Evolutionary conservation across 2,797 vertebrate species (phyloP), one percentile per base, ranked within the genome.

Genomic region (Tolypeutes matacus): DNA sequence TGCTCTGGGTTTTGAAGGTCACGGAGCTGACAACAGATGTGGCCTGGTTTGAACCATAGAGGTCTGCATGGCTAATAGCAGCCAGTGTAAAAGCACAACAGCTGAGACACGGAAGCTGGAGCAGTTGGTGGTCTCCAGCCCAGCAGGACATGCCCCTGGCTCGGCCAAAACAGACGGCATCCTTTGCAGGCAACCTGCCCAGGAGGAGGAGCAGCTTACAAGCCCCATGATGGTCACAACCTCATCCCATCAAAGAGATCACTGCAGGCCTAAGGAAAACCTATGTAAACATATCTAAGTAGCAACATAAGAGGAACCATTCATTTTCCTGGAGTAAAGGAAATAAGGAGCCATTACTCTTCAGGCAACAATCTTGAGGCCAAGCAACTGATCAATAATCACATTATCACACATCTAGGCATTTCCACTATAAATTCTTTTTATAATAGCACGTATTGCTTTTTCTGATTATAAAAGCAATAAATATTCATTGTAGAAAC

Each of bases 1-100:
- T 97, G 97, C 96, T 96, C 96, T 98, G 97, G 97, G 98, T 98
- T 98, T 98, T 98, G 98, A 99, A 99, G 98, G 98, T 99, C 98
- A 98, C 64, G 76, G 97, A 98, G 97, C 98, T 97, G 97, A 95
- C 98, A 98, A 98, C 98, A 99, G 98, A 99, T 98, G 98, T 98
- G 98, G 96, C 98, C 98, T 98, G 96, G 96, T 98, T 96, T 88
- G 96, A 98, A 97, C 91, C 94, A 89, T 67, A 95, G 97, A 98
- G 97, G 97, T 97, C 97, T 97, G 97, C 96, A 56, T 34, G 70
- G 96, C 98, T 97, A 96, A 96, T 96, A 97, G 97, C 95, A 86
- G 96, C 96, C 94, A 95, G 94, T 97, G 96, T 94, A 97, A 97
- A 97, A 97, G 95, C 93, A 92, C 97, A 98, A 97, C 98, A 98